A percentile compares a stretch with the other conserved stretches of the same genome.
Conservation (phyloP, 2,797 vertebrate species). For the Serranus cabrilla region DNA sequence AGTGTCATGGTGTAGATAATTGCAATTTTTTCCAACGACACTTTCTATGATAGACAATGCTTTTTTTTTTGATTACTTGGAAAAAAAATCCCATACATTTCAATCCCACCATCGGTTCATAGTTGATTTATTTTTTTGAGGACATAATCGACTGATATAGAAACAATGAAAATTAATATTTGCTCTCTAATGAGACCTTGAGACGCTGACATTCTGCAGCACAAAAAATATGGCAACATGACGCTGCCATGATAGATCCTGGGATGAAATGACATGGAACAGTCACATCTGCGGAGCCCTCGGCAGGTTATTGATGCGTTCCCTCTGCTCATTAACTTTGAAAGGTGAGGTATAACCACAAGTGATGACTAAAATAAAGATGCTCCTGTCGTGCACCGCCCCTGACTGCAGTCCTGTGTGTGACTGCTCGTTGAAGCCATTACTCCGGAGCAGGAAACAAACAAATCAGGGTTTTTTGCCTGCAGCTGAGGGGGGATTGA, state of each 20-base stretch:
- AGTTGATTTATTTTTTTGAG: neutral
- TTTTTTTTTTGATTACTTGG: too few species aligned
- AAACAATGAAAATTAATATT: neutral
- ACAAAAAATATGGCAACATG: neutral
- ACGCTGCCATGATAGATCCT: slow-evolving; percentile 15
- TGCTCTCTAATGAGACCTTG: neutral
- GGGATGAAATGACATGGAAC: slow-evolving; percentile 55
- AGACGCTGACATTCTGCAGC: neutral
- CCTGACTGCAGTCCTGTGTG: slow-evolving; percentile 11
- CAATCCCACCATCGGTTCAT: too few species aligned
- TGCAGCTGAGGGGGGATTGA: slow-evolving; percentile 37
- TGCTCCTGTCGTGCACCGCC: neutral
- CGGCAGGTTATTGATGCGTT: slow-evolving; percentile 42
- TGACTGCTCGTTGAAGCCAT: slow-evolving; percentile 45
- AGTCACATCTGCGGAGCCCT: slow-evolving; percentile 50
- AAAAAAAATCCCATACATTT: too few species aligned
- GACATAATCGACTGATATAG: neutral
- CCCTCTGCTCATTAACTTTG: slow-evolving; percentile 62
- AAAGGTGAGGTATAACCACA: slow-evolving; percentile 51
- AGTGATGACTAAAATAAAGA: slow-evolving; percentile 45
- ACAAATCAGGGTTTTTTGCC: slow-evolving; percentile 52
- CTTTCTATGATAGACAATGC: too few species aligned
- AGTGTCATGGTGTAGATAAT: too few species aligned
- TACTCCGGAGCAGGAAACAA: slow-evolving; percentile 42
- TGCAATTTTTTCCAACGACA: too few species aligned